phyloP scores from a whole-genome alignment of 2,888 invertebrate genomes.

The Melinaea marsaeus region DNA sequence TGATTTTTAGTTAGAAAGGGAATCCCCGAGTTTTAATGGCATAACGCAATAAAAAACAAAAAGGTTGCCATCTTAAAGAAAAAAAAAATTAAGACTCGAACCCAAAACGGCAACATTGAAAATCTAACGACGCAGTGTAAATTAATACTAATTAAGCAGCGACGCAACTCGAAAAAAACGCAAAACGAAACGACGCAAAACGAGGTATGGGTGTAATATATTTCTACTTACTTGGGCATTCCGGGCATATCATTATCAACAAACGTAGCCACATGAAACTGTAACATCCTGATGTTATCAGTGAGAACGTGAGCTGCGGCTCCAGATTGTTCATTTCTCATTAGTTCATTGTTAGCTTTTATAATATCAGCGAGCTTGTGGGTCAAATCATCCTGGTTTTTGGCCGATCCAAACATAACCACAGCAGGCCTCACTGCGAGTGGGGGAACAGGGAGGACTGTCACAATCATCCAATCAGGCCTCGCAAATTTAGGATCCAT shows the following conservation, averaged over 20 bases:
- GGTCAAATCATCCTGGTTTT: constrained; percentile 99
- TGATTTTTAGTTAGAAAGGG: too few relatives aligned
- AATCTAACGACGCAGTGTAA: too few relatives aligned
- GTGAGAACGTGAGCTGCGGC: constrained; percentile 98
- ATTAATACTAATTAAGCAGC: too few relatives aligned
- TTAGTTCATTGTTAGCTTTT: constrained; percentile 97
- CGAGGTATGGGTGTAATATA: neutral
- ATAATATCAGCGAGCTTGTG: constrained; percentile 99
- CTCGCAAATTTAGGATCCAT: constrained; percentile 99
- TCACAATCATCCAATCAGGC: constrained; percentile 99
- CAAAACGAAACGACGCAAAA: too few relatives aligned
- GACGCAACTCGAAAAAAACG: too few relatives aligned
- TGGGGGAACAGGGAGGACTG: constrained; percentile 98
- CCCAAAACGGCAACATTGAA: too few relatives aligned
- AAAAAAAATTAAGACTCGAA: too few relatives aligned
- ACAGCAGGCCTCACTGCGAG: constrained; percentile 97
- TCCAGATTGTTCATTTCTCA: constrained; percentile 96
- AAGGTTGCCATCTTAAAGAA: too few relatives aligned
- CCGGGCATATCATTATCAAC: constrained; percentile 99
- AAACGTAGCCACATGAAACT: constrained; percentile 98
- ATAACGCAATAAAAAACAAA: too few relatives aligned
- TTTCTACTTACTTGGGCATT: constrained; percentile 83
- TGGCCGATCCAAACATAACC: constrained; percentile 99
- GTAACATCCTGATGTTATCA: constrained; percentile 98
- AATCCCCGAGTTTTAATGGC: too few relatives aligned